These are phyloP conservation scores for Oreochromis mossambicus DNA, from an alignment of 2,797 vertebrate genomes.

Conservation along the genomic window DNA sequence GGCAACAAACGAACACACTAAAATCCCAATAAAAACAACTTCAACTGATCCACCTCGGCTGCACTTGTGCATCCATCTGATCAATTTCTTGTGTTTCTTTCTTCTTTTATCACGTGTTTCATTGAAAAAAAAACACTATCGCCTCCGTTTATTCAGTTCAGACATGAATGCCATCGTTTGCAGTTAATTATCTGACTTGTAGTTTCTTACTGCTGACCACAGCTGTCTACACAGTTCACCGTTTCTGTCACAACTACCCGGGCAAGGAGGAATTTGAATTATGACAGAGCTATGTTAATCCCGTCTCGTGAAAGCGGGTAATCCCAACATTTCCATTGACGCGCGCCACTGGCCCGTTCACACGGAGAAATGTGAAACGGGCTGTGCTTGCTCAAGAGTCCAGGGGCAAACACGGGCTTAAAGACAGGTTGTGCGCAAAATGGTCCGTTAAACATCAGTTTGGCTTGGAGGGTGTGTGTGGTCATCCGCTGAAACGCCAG, in stretches of 20 bases:
- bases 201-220: background rate
- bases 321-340: conserved; percentile 54
- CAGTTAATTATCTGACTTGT: background rate
- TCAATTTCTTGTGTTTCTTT: background rate
- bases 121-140: fast-evolving
- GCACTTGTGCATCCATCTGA: conserved; percentile 13
- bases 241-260: background rate
- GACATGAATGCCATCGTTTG: fast-evolving
- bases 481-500: background rate
- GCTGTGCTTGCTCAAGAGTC: background rate
- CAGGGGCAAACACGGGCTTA: background rate
- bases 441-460: background rate
- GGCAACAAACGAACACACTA: conserved; percentile 25
- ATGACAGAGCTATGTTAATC: conserved; percentile 62
- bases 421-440: background rate
- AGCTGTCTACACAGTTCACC: background rate
- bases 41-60: conserved; percentile 76
- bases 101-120: background rate
- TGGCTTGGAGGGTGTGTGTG: fast-evolving
- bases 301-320: conserved; percentile 47
- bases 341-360: conserved; percentile 19
- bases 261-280: conserved; percentile 47
- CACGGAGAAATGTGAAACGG: background rate
- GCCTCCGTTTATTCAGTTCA: background rate
- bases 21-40: conserved; percentile 75